Base-by-base conservation (phyloP, 2,113 vertebrate species). In the Marcusenius ussheri region DNA sequence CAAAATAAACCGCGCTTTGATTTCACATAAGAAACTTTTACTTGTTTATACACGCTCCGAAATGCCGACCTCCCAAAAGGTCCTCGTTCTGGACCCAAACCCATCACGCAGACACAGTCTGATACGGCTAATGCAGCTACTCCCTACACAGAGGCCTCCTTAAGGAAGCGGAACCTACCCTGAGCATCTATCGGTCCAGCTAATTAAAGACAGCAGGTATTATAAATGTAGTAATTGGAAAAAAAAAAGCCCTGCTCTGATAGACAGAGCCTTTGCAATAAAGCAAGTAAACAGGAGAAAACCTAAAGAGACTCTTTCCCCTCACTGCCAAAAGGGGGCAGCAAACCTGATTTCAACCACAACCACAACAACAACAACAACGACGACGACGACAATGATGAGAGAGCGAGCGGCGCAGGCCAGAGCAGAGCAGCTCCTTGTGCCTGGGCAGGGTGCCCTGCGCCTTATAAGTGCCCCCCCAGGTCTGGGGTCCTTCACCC, bases 251-350 rank as follows among this genome's bases (percentile, higher is more conserved):
- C 19, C 53, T 56, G 19, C 19, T 56, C 6, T 56, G 53, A 56
- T 15, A 62, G 24, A n/a, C 58, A 8, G 21, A 66, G 58, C 8
- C 2, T 27, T n/a, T 66, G 24, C 9, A 27, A 66, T 66, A 9
- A 62, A 66, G 58, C 24, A 27, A 70, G 27, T 31, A 70, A 70
- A 87, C 91, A 89, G 83, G 9, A 77, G 31, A 42, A 90, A 88
- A 85, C 50, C 89, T 53, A 9, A 91, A 51, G 83, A 31, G 39
- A 58, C 47, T 42, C 35, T 85, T 31, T 66, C 21, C 10, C 35
- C 6, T 31, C 19, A 39, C 35, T 24, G 27, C 88, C 92, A 92
- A 58, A 77, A 90, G 91, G 50, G 89, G 91, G 91, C 91, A 91
- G 58, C 80, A 90, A 62, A 85, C 31, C 24, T 50, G 58, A 87